A percentile compares a stretch with the other conserved stretches of the same genome.
phyloP scores from a whole-genome alignment of 1,140 invertebrate species.

The Ctenoplectra terminalis region DNA sequence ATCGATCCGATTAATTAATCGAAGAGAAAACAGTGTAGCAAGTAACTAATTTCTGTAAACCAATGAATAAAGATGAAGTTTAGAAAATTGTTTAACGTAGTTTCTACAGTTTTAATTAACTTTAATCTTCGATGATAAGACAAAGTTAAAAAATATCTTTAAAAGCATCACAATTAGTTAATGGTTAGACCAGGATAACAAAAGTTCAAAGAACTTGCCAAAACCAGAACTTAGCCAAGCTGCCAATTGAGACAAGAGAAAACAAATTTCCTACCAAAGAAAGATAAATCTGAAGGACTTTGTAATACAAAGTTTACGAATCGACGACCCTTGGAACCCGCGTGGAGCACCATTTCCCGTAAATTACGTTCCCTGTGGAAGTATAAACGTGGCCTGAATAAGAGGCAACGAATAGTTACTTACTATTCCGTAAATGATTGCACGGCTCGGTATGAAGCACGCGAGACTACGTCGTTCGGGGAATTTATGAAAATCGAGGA shows the following conservation, averaged over 20 bases:
- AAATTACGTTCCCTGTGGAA: slow-evolving; percentile 8
- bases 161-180: too few species aligned
- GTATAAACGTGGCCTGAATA: slow-evolving; percentile 4
- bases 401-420: slow-evolving; percentile 13
- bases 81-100: background rate
- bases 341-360: background rate
- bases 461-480: background rate
- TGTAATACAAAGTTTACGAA: background rate
- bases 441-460: background rate
- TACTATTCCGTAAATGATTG: slow-evolving; percentile 20
- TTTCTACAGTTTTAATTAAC: background rate
- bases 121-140: background rate
- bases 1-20: background rate
- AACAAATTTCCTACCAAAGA: background rate
- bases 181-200: too few species aligned
- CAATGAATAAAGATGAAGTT: too few species aligned
- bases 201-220: too few species aligned
- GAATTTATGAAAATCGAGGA: slow-evolving; percentile 21
- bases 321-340: background rate
- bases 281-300: background rate
- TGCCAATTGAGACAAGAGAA: too few species aligned
- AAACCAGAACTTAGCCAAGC: too few species aligned
- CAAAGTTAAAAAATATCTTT: background rate
- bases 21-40: background rate
- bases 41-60: too few species aligned